Percentiles rank a stretch among this genome's conserved stretches.
Evolutionary conservation across 2,113 vertebrate genomes (phyloP).

Genomic region (Thunnus thynnus): DNA sequence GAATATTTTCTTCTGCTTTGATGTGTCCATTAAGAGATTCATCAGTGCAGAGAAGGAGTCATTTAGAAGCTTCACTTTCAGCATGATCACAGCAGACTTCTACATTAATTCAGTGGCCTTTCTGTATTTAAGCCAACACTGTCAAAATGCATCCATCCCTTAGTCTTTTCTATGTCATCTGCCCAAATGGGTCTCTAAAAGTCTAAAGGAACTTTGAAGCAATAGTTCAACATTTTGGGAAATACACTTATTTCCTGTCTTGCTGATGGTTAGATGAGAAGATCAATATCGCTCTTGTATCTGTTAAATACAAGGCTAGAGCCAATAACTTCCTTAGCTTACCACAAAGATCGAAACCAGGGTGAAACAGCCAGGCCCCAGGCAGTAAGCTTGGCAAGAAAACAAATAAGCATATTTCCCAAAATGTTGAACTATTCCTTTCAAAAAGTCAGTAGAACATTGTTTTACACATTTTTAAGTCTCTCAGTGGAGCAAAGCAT

Average conservation of each 20-base stretch:
- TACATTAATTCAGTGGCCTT: conserved; percentile 47
- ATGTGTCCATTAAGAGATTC: conserved; percentile 79
- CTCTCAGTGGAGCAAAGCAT: background rate
- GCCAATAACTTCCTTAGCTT: conserved; percentile 12
- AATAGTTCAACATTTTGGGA: conserved; percentile 3
- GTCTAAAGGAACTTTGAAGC: conserved; percentile 18
- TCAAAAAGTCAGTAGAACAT: background rate
- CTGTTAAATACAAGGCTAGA: conserved; percentile 1
- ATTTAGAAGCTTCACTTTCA: conserved; percentile 67
- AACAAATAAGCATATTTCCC: background rate
- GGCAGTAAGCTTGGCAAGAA: too few species aligned
- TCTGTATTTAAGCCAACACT: conserved; percentile 50
- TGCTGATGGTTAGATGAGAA: background rate
- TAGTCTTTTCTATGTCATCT: conserved; percentile 26
- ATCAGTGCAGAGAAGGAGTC: conserved; percentile 57
- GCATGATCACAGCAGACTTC: conserved; percentile 64
- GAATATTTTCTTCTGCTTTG: conserved; percentile 72
- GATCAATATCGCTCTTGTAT: background rate
- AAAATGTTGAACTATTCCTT: background rate
- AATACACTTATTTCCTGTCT: conserved; percentile 12
- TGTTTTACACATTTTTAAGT: background rate
- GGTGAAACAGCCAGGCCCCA: background rate
- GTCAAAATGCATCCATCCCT: conserved; percentile 56
- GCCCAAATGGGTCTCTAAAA: conserved; percentile 11
- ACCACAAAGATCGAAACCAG: background rate